A percentile compares a stretch with the other conserved stretches of the same genome.
Evolutionary conservation across 2,888 invertebrate species (phyloP).

Genomic region (Mythimna impura): DNA sequence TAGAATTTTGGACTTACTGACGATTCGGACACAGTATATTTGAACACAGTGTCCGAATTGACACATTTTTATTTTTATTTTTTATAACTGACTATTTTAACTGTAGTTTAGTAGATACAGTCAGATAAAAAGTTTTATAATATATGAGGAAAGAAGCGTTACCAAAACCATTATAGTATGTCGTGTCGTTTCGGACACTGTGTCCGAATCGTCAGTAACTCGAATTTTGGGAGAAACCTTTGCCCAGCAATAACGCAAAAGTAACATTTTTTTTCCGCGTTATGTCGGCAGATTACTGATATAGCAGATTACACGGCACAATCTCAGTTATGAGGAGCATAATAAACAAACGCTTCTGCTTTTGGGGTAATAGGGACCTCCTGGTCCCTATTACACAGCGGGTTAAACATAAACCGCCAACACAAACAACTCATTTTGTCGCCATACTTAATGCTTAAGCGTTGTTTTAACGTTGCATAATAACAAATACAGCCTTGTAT

Average conservation of each 20-base stretch:
- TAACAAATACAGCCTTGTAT: slow-evolving; percentile 56
- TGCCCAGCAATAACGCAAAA: neutral
- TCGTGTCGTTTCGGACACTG: too few relatives aligned
- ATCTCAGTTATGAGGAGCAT: neutral
- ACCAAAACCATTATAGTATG: too few relatives aligned
- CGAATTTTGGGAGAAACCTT: too few relatives aligned
- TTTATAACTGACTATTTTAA: too few relatives aligned
- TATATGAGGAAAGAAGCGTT: too few relatives aligned
- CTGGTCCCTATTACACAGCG: neutral
- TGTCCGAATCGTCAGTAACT: too few relatives aligned
- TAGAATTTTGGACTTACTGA: too few relatives aligned
- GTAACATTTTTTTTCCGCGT: neutral
- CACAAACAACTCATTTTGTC: slow-evolving; percentile 36
- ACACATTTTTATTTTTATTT: too few relatives aligned
- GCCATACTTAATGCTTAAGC: slow-evolving; percentile 41
- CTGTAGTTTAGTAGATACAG: too few relatives aligned
- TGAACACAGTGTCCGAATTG: too few relatives aligned
- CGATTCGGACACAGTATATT: too few relatives aligned
- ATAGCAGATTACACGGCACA: neutral
- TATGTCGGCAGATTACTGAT: neutral
- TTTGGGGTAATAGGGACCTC: neutral
- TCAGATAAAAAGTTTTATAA: too few relatives aligned
- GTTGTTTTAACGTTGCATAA: slow-evolving; percentile 51
- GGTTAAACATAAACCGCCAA: slow-evolving; percentile 25
- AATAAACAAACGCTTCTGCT: slow-evolving; percentile 18